Conservation (phyloP, 1,140 invertebrate species). For the Meteorus sp. region DNA sequence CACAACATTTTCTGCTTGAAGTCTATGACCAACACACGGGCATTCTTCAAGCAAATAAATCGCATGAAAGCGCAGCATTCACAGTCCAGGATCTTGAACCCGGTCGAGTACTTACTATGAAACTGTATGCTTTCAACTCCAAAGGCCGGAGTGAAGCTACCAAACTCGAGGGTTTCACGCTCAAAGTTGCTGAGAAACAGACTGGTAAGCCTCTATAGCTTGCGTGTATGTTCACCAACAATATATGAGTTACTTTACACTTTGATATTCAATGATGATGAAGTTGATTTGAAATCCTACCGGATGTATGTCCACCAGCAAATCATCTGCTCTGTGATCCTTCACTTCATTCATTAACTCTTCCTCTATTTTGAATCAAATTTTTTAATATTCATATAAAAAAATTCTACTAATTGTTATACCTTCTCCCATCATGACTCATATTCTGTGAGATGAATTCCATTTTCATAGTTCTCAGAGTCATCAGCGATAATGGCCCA, state of each 20-base stretch:
- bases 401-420: too few relatives aligned
- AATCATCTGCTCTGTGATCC: too few relatives aligned
- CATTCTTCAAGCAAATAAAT: constrained; percentile 69
- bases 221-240: neutral
- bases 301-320: too few relatives aligned
- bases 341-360: too few relatives aligned
- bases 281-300: too few relatives aligned
- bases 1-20: constrained; percentile 72
- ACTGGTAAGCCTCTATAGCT: constrained; percentile 65
- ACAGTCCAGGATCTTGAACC: constrained; percentile 70
- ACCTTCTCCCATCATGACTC: too few relatives aligned
- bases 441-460: too few relatives aligned
- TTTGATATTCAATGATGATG: too few relatives aligned
- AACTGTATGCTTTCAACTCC: constrained; percentile 79
- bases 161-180: constrained; percentile 78
- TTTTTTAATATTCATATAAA: too few relatives aligned
- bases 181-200: constrained; percentile 78
- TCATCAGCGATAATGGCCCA: too few relatives aligned
- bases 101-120: constrained; percentile 69
- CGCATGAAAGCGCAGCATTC: constrained; percentile 67
- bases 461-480: too few relatives aligned
- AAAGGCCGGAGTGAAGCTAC: constrained; percentile 82
- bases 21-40: constrained; percentile 71
- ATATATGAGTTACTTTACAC: neutral
- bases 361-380: too few relatives aligned